Base-by-base conservation (phyloP, 2,888 invertebrate genomes). In the Parnassius glacialis region DNA sequence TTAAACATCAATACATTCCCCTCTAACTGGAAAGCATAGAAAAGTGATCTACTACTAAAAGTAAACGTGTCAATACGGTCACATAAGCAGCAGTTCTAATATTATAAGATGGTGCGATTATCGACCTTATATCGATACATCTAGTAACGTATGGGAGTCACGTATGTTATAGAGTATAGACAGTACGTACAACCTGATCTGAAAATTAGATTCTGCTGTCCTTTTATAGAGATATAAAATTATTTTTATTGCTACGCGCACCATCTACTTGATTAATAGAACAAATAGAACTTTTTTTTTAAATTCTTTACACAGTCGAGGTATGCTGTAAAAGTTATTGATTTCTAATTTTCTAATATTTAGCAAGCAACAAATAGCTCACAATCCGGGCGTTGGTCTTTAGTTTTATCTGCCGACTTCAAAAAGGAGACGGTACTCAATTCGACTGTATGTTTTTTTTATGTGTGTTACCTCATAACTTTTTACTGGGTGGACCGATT, bases 11-110 rank as follows among this genome's bases (percentile, higher is more conserved):
- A 50, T 47, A 72, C 74, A 80, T 74, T 77, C 74, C 69, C 68
- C 66, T 50, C 54, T 58, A 53, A 66, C 77, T 80, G 72, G 83
- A 83, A 83, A 82, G 81, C 73, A 70, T 73, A 76, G 70, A 80
- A 80, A 79, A 83, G 78, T 70, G 71, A 77, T 72, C 67, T 60
- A 66, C 63, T 50, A 59, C 63, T 62, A 67, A 59, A 55, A 55
- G 54, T 42, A 34, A 52, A 34, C 55, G 25, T 10, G 53, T 34
- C 52, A 12, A 42, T 44, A 44, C 52, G 53, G 10, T 11, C 43
- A n/a, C 25, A 11, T 1, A 43, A 42, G 3, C 20, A 16, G 7
- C 1, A 55, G n/a, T 34, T 3, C 12, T 34, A 20, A 48, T 47
- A 10, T 16, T 12, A 45, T 45, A 12, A 11, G 41, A 52, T 11